Evolutionary conservation across 2,797 vertebrate species (phyloP).

Genomic region (Aotus griseimembra): DNA sequence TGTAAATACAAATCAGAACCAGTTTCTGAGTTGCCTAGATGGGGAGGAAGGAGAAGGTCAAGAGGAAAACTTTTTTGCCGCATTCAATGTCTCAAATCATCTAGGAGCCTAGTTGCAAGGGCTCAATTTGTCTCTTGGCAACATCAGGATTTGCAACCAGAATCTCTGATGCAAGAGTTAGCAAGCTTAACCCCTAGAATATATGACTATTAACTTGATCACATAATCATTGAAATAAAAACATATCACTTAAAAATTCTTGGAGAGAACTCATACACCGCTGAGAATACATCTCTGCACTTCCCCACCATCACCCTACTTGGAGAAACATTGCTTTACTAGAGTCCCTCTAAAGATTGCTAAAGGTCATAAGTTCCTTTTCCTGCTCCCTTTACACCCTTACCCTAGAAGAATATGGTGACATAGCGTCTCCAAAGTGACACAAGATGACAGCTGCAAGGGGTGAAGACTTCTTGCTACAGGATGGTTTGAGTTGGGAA

Average conservation of each 20-base stretch:
- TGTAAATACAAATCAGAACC: neutral
- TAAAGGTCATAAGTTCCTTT: neutral
- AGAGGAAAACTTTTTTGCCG: neutral
- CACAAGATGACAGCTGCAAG: neutral
- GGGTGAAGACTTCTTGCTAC: neutral
- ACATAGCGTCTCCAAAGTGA: neutral
- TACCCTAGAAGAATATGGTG: neutral
- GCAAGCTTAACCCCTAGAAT: neutral
- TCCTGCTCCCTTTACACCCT: too few species aligned
- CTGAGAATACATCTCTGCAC: neutral
- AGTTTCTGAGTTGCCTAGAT: neutral
- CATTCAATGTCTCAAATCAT: neutral
- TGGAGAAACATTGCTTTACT: neutral
- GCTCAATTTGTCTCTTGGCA: neutral
- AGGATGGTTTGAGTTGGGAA: neutral
- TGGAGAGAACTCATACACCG: neutral
- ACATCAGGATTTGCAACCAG: neutral
- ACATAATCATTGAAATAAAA: neutral
- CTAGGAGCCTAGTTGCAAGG: neutral
- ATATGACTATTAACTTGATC: neutral
- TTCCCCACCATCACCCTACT: neutral
- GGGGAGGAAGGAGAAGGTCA: neutral
- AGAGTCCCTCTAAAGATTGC: neutral
- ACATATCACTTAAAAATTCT: neutral
- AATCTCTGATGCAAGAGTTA: neutral